Evolutionary conservation across 2,797 vertebrate genomes (phyloP).

Genomic region (Mormyrops boulengeri): DNA sequence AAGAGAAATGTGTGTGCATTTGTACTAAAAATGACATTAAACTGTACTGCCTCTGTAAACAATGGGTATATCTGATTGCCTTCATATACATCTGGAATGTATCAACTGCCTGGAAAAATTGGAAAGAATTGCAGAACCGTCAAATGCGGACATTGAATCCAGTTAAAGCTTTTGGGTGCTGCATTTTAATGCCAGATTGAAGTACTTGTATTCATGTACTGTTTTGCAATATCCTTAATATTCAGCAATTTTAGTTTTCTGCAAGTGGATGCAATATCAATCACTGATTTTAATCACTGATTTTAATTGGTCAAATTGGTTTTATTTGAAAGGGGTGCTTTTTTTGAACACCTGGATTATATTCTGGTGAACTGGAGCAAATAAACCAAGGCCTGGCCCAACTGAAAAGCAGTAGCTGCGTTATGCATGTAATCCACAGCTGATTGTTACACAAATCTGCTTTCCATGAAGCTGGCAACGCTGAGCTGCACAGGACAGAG

Average conservation of each 20-base stretch:
- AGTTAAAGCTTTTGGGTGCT: not conserved
- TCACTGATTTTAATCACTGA: not conserved
- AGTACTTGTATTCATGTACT: not conserved
- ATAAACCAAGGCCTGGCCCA: not conserved
- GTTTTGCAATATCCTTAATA: not conserved
- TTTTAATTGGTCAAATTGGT: not conserved
- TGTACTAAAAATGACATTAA: not conserved
- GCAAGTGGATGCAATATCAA: not conserved
- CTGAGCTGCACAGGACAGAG: not conserved
- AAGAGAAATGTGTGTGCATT: not conserved
- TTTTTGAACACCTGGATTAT: not conserved
- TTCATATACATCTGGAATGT: conserved; percentile 13
- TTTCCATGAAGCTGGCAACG: conserved; percentile 1
- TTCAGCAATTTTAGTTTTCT: not conserved
- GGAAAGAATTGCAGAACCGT: not conserved
- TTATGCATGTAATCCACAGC: conserved; percentile 19
- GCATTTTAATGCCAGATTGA: not conserved
- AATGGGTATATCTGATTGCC: not conserved
- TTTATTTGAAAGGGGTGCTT: not conserved
- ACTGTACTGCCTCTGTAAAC: not conserved
- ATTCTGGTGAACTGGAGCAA: not conserved
- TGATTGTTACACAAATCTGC: conserved; percentile 6
- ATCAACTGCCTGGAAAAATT: not conserved
- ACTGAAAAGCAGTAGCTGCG: not conserved
- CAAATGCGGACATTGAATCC: not conserved